These are phyloP conservation scores for Heteropelma amictum DNA, from an alignment of 2,888 invertebrate genomes.

Conservation along the genomic window DNA sequence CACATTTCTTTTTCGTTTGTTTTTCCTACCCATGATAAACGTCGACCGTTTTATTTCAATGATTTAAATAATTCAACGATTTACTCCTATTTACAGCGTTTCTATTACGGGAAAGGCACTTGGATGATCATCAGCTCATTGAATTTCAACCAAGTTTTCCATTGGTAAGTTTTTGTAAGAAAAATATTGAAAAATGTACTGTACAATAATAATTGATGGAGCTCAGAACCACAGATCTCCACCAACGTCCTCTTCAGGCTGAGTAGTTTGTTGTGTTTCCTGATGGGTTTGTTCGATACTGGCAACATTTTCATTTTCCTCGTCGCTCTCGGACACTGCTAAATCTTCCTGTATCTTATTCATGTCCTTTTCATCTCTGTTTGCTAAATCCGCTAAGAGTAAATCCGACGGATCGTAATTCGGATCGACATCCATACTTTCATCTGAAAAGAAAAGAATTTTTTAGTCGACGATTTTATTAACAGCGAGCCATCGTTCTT, in stretches of 20 bases:
- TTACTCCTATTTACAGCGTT: slow-evolving; percentile 12
- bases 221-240: slow-evolving; percentile 82
- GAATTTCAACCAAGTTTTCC: slow-evolving; percentile 5
- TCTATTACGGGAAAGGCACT: not conserved
- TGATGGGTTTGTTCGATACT: slow-evolving; percentile 61
- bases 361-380: slow-evolving; percentile 74
- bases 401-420: slow-evolving; percentile 94
- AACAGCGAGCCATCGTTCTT: no score
- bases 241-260: slow-evolving; percentile 79
- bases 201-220: slow-evolving; percentile 30
- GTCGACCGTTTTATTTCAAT: not conserved
- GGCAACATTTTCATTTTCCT: slow-evolving; percentile 78
- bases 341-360: slow-evolving; percentile 86
- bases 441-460: slow-evolving; percentile 78
- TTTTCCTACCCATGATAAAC: no score
- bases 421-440: slow-evolving; percentile 87
- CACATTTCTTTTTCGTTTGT: not conserved
- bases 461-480: no score
- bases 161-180: slow-evolving; percentile 19
- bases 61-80: not conserved
- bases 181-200: slow-evolving; percentile 46
- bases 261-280: slow-evolving; percentile 64
- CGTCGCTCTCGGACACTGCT: slow-evolving; percentile 88
- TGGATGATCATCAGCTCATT: not conserved
- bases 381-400: slow-evolving; percentile 81